These are phyloP conservation scores for Corapipo altera DNA, from an alignment of 2,113 vertebrate genomes.

Conservation along the genomic window DNA sequence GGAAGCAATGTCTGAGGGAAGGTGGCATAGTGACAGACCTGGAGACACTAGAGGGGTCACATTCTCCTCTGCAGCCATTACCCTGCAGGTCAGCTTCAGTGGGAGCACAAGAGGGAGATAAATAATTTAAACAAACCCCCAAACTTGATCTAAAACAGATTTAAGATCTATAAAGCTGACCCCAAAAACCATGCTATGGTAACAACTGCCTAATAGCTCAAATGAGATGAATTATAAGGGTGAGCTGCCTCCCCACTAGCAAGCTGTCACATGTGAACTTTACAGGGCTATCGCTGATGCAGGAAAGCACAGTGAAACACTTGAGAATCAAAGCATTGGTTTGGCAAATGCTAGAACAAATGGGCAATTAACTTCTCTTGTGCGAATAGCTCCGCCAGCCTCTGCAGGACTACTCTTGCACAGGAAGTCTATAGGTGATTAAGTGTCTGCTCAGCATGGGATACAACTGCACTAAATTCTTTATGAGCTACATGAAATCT, in stretches of 20 bases:
- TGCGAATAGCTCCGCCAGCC: neutral
- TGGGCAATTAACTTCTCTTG: constrained; percentile 29
- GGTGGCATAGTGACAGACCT: neutral
- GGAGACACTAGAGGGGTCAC: too few species aligned
- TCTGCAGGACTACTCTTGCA: neutral
- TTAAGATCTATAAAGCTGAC: neutral
- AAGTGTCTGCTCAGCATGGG: constrained; percentile 57
- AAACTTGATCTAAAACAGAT: neutral
- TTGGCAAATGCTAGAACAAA: constrained; percentile 47
- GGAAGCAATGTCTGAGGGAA: neutral
- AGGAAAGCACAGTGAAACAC: neutral
- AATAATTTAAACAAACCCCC: neutral
- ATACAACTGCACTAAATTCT: constrained; percentile 47
- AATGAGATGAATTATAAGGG: constrained; percentile 23
- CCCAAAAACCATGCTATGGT: neutral
- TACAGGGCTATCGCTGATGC: neutral
- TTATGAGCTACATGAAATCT: constrained; percentile 53
- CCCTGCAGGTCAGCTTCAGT: neutral
- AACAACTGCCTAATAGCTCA: neutral
- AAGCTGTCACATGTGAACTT: constrained; percentile 19
- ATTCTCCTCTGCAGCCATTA: neutral
- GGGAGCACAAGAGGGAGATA: neutral
- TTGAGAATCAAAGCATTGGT: constrained; percentile 42
- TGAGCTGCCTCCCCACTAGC: neutral
- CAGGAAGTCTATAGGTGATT: constrained; percentile 59